Evolutionary conservation across 2,113 vertebrate genomes (phyloP).

Genomic region (Toxotes jaculatrix): DNA sequence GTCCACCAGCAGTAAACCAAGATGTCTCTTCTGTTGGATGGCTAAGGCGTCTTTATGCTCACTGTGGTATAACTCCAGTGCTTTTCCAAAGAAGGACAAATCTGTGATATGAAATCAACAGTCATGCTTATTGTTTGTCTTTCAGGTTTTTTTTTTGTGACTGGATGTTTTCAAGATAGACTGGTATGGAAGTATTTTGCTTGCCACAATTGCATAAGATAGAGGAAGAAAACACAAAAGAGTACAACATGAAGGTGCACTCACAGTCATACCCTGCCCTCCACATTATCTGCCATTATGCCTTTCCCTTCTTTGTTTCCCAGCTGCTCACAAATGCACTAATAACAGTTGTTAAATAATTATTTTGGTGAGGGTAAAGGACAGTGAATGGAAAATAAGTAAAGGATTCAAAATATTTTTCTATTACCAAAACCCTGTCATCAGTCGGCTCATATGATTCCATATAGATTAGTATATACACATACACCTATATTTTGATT

Average conservation of each 20-base stretch:
- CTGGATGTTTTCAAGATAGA: not conserved
- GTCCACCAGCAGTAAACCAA: slow-evolving; percentile 89
- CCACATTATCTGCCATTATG: not conserved
- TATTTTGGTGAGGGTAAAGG: not conserved
- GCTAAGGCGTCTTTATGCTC: slow-evolving; percentile 83
- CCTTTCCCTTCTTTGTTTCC: not conserved
- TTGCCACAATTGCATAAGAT: not conserved
- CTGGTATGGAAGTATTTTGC: not conserved
- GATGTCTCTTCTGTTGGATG: slow-evolving; percentile 80
- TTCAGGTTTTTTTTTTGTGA: not conserved
- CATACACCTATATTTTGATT: not conserved
- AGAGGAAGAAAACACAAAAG: not conserved
- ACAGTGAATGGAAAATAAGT: not conserved
- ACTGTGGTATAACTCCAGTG: slow-evolving; percentile 85
- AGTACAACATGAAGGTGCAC: no score
- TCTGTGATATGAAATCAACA: slow-evolving; percentile 66
- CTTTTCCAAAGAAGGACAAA: slow-evolving; percentile 85
- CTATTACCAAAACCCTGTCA: not conserved
- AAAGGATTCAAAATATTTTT: not conserved
- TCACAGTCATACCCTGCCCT: not conserved
- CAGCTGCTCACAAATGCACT: not conserved
- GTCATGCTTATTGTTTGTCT: not conserved
- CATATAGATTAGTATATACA: not conserved
- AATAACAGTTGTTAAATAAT: not conserved
- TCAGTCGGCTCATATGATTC: not conserved